These are phyloP conservation scores for Sylvietta virens DNA, from an alignment of 2,113 vertebrate species.

Conservation along the genomic window DNA sequence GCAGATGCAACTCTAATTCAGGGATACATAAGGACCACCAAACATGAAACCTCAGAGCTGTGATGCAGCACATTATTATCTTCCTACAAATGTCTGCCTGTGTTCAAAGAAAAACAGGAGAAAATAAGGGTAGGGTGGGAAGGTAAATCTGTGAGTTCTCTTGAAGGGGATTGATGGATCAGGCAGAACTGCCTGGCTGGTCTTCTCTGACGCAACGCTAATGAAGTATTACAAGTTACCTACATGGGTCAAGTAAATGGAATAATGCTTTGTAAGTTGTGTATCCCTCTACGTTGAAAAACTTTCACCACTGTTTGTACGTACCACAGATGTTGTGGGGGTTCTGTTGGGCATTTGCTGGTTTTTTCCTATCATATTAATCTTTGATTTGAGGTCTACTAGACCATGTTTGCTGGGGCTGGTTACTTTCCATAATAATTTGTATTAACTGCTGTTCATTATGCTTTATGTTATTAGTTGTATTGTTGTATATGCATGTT, in stretches of 20 bases:
- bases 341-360: accelerated
- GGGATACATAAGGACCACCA: neutral
- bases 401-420: neutral
- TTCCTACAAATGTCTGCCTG: neutral
- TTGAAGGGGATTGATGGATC: neutral
- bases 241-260: neutral
- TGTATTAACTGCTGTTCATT: neutral
- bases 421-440: neutral
- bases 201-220: neutral
- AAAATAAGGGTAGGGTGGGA: neutral
- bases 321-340: neutral
- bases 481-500: neutral
- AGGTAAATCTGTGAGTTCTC: neutral
- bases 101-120: neutral
- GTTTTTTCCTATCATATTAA: neutral
- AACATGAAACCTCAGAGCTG: neutral
- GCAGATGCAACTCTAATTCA: neutral
- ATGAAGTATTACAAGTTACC: neutral
- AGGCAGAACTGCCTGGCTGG: neutral
- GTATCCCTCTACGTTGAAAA: neutral
- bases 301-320: neutral
- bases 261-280: neutral
- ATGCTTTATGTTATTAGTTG: neutral
- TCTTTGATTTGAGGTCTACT: neutral
- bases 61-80: neutral